These are phyloP conservation scores for Spea multiplicata DNA, from an alignment of 2,113 vertebrate genomes.

Conservation along the genomic window DNA sequence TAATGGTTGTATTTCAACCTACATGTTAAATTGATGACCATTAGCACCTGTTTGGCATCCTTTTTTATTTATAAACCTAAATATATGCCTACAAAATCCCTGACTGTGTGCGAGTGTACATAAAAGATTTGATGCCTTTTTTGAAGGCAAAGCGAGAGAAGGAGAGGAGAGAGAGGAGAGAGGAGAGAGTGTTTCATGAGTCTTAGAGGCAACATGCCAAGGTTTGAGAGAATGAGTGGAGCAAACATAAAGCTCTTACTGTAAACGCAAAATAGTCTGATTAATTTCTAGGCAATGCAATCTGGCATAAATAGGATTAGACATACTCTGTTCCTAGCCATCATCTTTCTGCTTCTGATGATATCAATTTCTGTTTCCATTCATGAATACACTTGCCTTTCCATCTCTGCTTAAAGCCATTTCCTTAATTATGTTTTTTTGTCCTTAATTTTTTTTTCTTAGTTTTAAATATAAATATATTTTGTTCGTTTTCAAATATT, in stretches of 20 bases:
- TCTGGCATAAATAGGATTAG: slow-evolving; percentile 25
- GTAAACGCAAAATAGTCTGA: slow-evolving; percentile 18
- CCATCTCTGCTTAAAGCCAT: too few species aligned
- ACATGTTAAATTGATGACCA: too few species aligned
- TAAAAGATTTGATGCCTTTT: too few species aligned
- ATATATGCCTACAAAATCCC: too few species aligned
- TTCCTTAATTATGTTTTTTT: too few species aligned
- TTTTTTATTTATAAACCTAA: too few species aligned
- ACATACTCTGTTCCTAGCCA: neutral
- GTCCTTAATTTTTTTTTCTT: neutral
- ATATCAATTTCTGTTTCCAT: slow-evolving; percentile 14
- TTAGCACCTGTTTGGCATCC: too few species aligned
- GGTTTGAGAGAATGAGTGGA: neutral
- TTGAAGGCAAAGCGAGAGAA: too few species aligned
- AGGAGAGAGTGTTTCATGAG: too few species aligned
- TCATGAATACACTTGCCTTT: neutral
- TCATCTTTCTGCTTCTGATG: slow-evolving; percentile 14
- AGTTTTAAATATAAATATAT: neutral
- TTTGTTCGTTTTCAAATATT: neutral
- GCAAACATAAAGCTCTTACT: neutral
- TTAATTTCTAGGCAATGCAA: slow-evolving; percentile 17
- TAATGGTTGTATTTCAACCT: too few species aligned
- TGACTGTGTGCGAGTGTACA: too few species aligned
- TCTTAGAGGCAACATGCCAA: neutral
- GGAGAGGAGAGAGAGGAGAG: too few species aligned